Conservation (phyloP, 2,797 vertebrate species). For the Labeo calbasu region DNA sequence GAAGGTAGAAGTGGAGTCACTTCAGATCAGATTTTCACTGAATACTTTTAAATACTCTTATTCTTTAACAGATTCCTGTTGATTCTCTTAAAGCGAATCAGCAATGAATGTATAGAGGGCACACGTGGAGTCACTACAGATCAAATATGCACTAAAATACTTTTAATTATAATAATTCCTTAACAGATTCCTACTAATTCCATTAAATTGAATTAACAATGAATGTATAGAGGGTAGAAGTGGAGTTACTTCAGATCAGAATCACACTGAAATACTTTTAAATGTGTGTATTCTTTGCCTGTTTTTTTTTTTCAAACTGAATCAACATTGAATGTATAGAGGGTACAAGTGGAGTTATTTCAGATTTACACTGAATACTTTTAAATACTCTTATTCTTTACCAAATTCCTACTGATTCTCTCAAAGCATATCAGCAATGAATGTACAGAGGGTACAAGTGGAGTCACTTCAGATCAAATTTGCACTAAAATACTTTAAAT, state of each 20-base stretch:
- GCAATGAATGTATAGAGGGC: accelerated
- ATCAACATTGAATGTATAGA: neutral
- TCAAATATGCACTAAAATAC: too few relatives aligned
- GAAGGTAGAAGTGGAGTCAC: neutral
- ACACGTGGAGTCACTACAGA: too few relatives aligned
- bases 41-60: neutral
- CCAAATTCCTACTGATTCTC: neutral
- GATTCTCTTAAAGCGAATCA: neutral
- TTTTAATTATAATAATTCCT: too few relatives aligned
- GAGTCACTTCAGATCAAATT: neutral
- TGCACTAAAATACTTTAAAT: too few relatives aligned
- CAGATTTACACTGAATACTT: too few relatives aligned
- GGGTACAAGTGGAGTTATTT: neutral
- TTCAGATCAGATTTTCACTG: too few relatives aligned
- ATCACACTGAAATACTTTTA: too few relatives aligned
- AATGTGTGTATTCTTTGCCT: too few relatives aligned
- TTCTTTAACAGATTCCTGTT: neutral
- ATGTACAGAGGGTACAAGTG: neutral
- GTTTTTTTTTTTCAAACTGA: neutral
- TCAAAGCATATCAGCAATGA: neutral
- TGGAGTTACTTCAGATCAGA: too few relatives aligned
- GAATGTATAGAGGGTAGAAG: neutral
- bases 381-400: too few relatives aligned
- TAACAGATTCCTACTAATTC: neutral
- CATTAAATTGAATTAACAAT: neutral